Percentiles rank a stretch among this genome's conserved stretches.
Evolutionary conservation across 35 echinoderm and acorn worm species (phyloP).

Genomic region (Lytechinus pictus): DNA sequence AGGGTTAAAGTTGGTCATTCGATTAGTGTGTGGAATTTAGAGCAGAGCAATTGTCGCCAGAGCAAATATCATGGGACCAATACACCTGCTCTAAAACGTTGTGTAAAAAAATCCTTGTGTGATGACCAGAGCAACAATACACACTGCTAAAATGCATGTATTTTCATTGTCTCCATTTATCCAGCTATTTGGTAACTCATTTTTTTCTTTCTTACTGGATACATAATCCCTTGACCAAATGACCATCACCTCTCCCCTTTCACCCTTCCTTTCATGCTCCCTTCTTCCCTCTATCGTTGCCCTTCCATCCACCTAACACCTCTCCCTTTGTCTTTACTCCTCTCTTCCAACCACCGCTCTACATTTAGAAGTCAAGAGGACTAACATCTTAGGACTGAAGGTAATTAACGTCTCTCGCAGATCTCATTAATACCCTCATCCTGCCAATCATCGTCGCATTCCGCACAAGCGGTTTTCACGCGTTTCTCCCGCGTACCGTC

Average conservation of each 20-base stretch:
- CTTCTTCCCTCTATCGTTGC: not conserved
- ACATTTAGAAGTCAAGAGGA: not conserved
- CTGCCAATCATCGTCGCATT: slow-evolving; percentile 41
- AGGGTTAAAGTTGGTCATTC: no score
- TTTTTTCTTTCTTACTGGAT: no score
- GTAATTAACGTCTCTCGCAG: slow-evolving; percentile 26
- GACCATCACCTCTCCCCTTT: not conserved
- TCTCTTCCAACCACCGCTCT: not conserved
- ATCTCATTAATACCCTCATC: slow-evolving; percentile 35
- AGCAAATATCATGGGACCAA: no score
- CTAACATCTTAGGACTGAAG: not conserved
- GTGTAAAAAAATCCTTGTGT: no score
- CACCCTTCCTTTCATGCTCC: not conserved
- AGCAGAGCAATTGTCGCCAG: no score
- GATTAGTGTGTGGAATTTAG: no score
- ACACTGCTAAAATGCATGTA: no score
- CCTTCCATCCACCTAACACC: not conserved
- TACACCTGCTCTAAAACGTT: no score
- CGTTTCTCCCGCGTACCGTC: not conserved
- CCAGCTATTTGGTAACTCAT: no score
- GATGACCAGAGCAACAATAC: no score
- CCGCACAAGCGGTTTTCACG: slow-evolving; percentile 17
- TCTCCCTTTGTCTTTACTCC: not conserved
- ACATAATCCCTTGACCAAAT: not conserved
- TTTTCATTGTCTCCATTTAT: no score